These are phyloP conservation scores for Oscheius sp. DNA, from an alignment of 2,888 invertebrate genomes.

Conservation along the genomic window DNA sequence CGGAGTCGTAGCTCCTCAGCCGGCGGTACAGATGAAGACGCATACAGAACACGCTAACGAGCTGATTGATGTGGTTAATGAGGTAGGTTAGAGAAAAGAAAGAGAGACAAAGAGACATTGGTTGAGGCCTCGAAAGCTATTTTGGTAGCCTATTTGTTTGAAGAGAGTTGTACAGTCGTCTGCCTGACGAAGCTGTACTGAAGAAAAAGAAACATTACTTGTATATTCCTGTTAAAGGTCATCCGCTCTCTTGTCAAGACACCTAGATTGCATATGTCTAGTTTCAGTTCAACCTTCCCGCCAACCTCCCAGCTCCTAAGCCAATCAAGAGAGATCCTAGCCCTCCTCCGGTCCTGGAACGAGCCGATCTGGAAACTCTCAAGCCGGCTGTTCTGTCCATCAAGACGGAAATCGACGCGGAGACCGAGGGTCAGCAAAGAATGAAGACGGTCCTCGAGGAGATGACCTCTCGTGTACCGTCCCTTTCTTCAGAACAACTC, in stretches of 20 bases:
- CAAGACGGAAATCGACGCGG: not conserved
- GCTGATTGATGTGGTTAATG: constrained; percentile 29
- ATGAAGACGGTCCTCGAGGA: not conserved
- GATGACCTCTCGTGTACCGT: not conserved
- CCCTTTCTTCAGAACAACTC: constrained; percentile 12
- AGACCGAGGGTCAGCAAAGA: not conserved
- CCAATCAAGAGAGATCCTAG: constrained; percentile 18
- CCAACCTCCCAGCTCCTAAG: constrained; percentile 27
- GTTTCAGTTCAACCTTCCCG: constrained; percentile 27
- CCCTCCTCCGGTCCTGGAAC: constrained; percentile 19
- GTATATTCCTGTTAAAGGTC: no score
- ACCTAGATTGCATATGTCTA: not conserved
- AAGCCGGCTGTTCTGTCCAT: constrained; percentile 10
- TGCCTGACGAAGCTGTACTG: not conserved
- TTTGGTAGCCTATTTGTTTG: no score
- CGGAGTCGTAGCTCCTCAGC: constrained; percentile 30
- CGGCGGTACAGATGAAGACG: constrained; percentile 22
- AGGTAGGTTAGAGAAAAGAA: not conserved
- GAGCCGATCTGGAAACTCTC: constrained; percentile 7
- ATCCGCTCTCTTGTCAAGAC: no score
- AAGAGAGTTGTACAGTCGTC: not conserved
- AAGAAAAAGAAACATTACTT: not conserved
- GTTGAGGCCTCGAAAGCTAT: no score
- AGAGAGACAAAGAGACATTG: no score
- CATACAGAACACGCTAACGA: constrained; percentile 11